These are phyloP conservation scores for Phrynocephalus guinanensis DNA, from an alignment of 2,797 vertebrate species.

Conservation along the genomic window DNA sequence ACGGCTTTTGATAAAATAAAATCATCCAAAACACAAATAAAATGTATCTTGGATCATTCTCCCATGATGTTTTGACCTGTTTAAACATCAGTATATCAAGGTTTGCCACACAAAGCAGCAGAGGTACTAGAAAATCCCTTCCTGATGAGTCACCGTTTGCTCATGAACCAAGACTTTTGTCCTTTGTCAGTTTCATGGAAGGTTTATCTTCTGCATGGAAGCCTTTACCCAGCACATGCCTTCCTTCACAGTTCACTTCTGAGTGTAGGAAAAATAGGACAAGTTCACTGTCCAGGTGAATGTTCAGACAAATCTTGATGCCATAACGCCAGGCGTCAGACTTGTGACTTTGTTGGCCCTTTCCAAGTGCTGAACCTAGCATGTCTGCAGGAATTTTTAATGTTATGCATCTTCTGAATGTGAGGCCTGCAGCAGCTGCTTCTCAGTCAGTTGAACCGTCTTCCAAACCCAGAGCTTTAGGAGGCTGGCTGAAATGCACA, in stretches of 20 bases:
- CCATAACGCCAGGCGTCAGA: not conserved
- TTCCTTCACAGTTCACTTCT: not conserved
- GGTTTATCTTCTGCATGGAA: not conserved
- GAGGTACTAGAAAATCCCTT: not conserved
- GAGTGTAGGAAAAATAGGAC: not conserved
- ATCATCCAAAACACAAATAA: not conserved
- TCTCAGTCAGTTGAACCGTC: not conserved
- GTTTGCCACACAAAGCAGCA: not conserved
- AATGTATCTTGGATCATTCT: not conserved
- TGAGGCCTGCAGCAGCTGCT: slow-evolving; percentile 9
- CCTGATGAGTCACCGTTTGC: not conserved
- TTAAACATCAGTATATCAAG: not conserved
- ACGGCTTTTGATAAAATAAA: not conserved
- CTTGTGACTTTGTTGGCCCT: not conserved
- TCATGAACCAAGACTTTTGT: not conserved
- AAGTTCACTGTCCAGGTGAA: not conserved
- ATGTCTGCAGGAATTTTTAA: not conserved
- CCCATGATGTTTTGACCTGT: not conserved
- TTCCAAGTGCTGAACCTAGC: not conserved
- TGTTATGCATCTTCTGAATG: not conserved
- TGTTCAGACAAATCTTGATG: not conserved
- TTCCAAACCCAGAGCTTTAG: slow-evolving; percentile 1
- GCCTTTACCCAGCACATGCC: not conserved
- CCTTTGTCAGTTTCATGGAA: not conserved
- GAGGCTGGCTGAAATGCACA: slow-evolving; percentile 23